A percentile compares a stretch with the other conserved stretches of the same genome.
Evolutionary conservation across 2,797 vertebrate species (phyloP).

Genomic region (Pteropus rufus): DNA sequence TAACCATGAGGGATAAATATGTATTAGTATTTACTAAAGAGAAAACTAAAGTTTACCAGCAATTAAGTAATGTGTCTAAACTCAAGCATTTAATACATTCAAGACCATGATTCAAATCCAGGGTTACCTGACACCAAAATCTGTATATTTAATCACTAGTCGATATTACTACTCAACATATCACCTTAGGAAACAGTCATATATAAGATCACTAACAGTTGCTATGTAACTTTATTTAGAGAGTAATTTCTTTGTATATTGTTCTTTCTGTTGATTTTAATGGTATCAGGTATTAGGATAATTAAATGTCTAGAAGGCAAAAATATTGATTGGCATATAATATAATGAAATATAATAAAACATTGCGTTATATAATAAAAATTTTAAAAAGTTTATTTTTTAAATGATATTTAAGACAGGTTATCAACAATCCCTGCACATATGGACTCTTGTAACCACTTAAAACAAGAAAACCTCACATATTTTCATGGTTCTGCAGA

Average conservation of each 20-base stretch:
- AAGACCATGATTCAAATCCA: background rate
- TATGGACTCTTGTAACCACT: background rate
- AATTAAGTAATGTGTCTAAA: background rate
- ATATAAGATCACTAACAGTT: background rate
- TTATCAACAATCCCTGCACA: background rate
- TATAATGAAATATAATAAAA: no score
- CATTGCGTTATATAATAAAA: no score
- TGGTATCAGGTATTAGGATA: background rate
- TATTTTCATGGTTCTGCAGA: background rate
- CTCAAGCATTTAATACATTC: background rate
- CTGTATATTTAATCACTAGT: background rate
- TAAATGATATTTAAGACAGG: background rate
- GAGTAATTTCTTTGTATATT: background rate
- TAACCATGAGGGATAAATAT: background rate
- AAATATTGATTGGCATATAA: background rate
- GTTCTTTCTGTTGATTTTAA: background rate
- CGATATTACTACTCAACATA: background rate
- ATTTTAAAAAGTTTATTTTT: background rate
- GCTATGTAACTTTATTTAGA: background rate
- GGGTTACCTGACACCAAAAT: background rate
- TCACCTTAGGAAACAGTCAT: background rate
- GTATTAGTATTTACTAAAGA: background rate
- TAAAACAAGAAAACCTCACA: background rate
- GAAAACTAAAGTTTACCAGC: background rate
- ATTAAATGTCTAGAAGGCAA: background rate